These are phyloP conservation scores for Drosophila parvula DNA, from an alignment of 1,140 invertebrate genomes.

Conservation along the genomic window DNA sequence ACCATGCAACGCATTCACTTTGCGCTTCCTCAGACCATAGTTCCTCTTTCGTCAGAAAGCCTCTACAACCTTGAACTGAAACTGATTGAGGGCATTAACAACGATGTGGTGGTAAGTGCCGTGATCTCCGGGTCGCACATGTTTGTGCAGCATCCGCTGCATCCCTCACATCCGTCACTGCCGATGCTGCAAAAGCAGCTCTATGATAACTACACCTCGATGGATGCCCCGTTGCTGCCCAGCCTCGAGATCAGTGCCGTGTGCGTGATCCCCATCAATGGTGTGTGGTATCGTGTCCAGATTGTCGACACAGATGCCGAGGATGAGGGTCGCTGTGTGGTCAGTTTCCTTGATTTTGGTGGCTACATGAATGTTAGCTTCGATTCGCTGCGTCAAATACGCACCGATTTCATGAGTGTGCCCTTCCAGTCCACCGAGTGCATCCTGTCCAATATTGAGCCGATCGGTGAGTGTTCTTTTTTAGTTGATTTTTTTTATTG, in stretches of 20 bases:
- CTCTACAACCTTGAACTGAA: constrained; percentile 85
- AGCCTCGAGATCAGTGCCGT: constrained; percentile 91
- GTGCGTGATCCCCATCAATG: constrained; percentile 92
- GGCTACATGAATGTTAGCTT: constrained; percentile 93
- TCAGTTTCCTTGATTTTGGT: constrained; percentile 97
- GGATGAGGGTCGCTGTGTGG: constrained; percentile 88
- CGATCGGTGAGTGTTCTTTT: constrained; percentile 87
- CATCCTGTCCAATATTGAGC: constrained; percentile 94
- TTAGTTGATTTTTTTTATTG: not conserved
- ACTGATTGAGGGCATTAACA: constrained; percentile 95
- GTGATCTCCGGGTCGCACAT: constrained; percentile 92
- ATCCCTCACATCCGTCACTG: constrained; percentile 94
- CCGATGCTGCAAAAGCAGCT: constrained; percentile 90
- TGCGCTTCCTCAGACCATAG: constrained; percentile 85
- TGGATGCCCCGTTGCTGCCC: constrained; percentile 88
- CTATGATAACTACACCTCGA: constrained; percentile 87
- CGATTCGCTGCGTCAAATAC: constrained; percentile 92
- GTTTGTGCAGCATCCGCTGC: constrained; percentile 96
- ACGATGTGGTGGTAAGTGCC: constrained; percentile 94
- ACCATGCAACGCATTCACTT: constrained; percentile 91
- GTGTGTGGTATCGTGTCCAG: constrained; percentile 95
- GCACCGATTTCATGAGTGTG: constrained; percentile 95
- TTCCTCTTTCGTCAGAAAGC: constrained; percentile 78
- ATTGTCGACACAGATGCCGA: constrained; percentile 90
- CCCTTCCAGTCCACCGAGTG: constrained; percentile 99